Conservation (phyloP, 2,797 vertebrate species). For the Antrozous pallidus region DNA sequence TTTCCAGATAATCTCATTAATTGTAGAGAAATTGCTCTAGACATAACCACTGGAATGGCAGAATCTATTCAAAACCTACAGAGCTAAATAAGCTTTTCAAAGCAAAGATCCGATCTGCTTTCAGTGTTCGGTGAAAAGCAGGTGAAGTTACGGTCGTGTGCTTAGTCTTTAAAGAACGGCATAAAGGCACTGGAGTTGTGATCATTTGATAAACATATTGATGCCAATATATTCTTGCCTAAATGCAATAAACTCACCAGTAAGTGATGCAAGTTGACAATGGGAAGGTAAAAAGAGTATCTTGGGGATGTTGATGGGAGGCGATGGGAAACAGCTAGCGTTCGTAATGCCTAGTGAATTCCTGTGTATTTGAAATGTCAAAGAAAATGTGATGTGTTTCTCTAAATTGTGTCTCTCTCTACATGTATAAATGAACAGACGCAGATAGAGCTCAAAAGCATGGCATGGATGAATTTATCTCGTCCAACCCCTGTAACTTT, state of each 20-base stretch:
- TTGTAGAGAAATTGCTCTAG: constrained; percentile 77
- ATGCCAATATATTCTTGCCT: constrained; percentile 82
- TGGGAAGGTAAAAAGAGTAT: constrained; percentile 92
- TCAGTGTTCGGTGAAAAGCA: constrained; percentile 73
- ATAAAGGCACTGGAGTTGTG: constrained; percentile 79
- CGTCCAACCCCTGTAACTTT: constrained; percentile 98
- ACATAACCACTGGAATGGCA: constrained; percentile 90
- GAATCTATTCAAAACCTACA: constrained; percentile 90
- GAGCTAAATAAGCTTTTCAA: constrained; percentile 78
- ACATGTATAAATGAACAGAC: constrained; percentile 93
- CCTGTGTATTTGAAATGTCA: constrained; percentile 83
- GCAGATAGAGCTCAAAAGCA: constrained; percentile 99
- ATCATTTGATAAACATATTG: constrained; percentile 81
- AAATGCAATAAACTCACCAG: constrained; percentile 79
- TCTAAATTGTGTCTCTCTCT: constrained; percentile 95
- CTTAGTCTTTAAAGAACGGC: constrained; percentile 79
- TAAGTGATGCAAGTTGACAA: constrained; percentile 99
- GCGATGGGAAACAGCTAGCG: constrained; percentile 69
- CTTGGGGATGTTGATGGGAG: constrained; percentile 79
- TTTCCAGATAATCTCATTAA: constrained; percentile 77
- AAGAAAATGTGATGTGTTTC: constrained; percentile 86
- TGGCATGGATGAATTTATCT: constrained; percentile 99
- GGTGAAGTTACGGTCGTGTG: constrained; percentile 75
- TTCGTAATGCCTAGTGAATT: constrained; percentile 83
- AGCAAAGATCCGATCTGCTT: constrained; percentile 82